phyloP scores from a whole-genome alignment of 2,113 vertebrate species.

The Kryptolebias marmoratus region DNA sequence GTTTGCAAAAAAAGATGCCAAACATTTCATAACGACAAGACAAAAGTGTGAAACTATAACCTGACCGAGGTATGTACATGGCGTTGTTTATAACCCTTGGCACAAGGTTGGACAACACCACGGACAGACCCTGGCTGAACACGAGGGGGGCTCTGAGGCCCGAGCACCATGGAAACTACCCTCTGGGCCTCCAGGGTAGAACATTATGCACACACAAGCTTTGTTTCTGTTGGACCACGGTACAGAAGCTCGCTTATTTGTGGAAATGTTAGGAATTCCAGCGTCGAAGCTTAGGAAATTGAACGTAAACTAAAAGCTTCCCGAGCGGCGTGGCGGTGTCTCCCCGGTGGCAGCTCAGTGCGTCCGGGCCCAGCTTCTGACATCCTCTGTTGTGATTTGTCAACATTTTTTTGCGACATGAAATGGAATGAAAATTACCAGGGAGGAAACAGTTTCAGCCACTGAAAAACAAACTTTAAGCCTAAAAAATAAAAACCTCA shows the following conservation, averaged over 20 bases:
- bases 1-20: slow-evolving; percentile 12
- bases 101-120: slow-evolving; percentile 6
- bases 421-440: not conserved
- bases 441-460: not conserved
- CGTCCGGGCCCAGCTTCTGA: not conserved
- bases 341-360: slow-evolving; percentile 19
- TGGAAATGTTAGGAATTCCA: slow-evolving; percentile 82
- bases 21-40: slow-evolving; percentile 36
- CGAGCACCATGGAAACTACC: slow-evolving; percentile 68
- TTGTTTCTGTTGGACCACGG: slow-evolving; percentile 78
- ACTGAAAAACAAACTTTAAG: slow-evolving; percentile 27
- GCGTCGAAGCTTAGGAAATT: slow-evolving; percentile 71
- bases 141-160: slow-evolving; percentile 52
- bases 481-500: slow-evolving; percentile 18
- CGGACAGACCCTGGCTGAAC: no score
- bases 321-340: slow-evolving; percentile 31
- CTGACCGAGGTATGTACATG: slow-evolving; percentile 31
- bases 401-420: slow-evolving; percentile 1
- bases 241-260: slow-evolving; percentile 79
- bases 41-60: slow-evolving; percentile 14
- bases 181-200: slow-evolving; percentile 65
- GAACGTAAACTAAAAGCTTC: slow-evolving; percentile 59
- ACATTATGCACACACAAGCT: slow-evolving; percentile 53
- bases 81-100: slow-evolving; percentile 50
- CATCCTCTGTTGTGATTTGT: not conserved